phyloP scores from a whole-genome alignment of 2,888 invertebrate species.

The Smittia sp. region DNA sequence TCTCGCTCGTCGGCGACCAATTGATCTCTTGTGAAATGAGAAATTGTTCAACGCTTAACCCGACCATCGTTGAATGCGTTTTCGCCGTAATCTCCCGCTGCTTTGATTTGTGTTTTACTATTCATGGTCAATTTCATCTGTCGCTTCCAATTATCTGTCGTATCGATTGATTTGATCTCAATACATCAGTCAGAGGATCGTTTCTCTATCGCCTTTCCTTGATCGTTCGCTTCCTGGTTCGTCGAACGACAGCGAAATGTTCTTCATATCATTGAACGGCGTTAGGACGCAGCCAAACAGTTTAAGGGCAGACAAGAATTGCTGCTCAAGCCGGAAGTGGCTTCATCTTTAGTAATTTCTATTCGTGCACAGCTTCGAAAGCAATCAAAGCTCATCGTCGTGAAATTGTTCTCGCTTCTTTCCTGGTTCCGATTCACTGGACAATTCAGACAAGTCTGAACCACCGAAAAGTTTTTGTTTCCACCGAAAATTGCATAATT shows the following conservation, averaged over 20 bases:
- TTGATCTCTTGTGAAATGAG: not conserved
- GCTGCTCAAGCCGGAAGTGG: not conserved
- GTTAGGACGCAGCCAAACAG: too few relatives aligned
- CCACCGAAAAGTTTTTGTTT: not conserved
- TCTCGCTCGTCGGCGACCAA: not conserved
- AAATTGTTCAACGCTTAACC: not conserved
- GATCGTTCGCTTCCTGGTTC: not conserved
- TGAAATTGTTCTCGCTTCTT: not conserved
- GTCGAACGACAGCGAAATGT: not conserved
- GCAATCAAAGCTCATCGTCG: too few relatives aligned
- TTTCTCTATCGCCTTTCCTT: not conserved
- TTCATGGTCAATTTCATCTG: conserved; percentile 10
- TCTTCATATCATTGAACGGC: too few relatives aligned
- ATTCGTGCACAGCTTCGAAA: not conserved
- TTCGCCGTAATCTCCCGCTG: not conserved
- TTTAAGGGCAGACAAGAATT: too few relatives aligned
- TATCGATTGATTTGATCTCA: conserved; percentile 30
- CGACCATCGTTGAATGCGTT: not conserved
- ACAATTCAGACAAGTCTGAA: not conserved
- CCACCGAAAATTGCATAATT: conserved; percentile 9
- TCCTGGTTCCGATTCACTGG: not conserved
- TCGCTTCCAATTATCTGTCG: conserved; percentile 28
- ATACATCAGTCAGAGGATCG: conserved; percentile 18
- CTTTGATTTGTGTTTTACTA: not conserved
- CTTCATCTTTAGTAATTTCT: not conserved